Percentiles rank a stretch among this genome's conserved stretches.
phyloP scores from a whole-genome alignment of 2,888 invertebrate genomes.

The Agriopis aurantiaria region DNA sequence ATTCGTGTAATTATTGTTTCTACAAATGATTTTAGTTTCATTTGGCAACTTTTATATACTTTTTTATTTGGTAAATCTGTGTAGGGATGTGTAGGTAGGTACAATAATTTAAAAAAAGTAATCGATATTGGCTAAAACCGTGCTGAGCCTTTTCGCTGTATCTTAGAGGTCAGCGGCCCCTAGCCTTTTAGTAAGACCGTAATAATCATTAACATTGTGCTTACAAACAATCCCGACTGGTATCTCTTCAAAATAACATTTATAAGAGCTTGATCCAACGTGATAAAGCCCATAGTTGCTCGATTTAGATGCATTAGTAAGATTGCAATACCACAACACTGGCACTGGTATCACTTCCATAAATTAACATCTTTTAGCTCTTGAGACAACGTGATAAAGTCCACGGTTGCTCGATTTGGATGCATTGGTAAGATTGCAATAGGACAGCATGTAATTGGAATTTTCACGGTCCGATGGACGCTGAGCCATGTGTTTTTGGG shows the following conservation, averaged over 20 bases:
- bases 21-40: too few species aligned
- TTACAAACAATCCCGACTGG: slow-evolving; percentile 42
- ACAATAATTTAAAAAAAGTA: not conserved
- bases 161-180: slow-evolving; percentile 18
- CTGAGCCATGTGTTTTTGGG: slow-evolving; percentile 47
- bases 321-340: slow-evolving; percentile 38
- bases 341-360: not conserved
- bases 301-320: slow-evolving; percentile 25
- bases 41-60: too few species aligned
- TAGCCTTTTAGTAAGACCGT: slow-evolving; percentile 43
- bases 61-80: too few species aligned
- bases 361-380: slow-evolving; percentile 10
- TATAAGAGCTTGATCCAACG: slow-evolving; percentile 35
- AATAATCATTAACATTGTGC: slow-evolving; percentile 61
- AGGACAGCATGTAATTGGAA: slow-evolving; percentile 62
- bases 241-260: slow-evolving; percentile 22
- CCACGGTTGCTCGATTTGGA: slow-evolving; percentile 33
- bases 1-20: too few species aligned
- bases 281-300: slow-evolving; percentile 46
- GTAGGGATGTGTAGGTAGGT: not conserved
- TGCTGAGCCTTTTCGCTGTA: not conserved
- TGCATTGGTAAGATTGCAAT: slow-evolving; percentile 39
- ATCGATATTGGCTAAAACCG: not conserved
- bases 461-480: slow-evolving; percentile 60
- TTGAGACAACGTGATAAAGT: slow-evolving; percentile 45